Evolutionary conservation across 2,888 invertebrate genomes (phyloP).

Genomic region (Ectemnius continuus): DNA sequence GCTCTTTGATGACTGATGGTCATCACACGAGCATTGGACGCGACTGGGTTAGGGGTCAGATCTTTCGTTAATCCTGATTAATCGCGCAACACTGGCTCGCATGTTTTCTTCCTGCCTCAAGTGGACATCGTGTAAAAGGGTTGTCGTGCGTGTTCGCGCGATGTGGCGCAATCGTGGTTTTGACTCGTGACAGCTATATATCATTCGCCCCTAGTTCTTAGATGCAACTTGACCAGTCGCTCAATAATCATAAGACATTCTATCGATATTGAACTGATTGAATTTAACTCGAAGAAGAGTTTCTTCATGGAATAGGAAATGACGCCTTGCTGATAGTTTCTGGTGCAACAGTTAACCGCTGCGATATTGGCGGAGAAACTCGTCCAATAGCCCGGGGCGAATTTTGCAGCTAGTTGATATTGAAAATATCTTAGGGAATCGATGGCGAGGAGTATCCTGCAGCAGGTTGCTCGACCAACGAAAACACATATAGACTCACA

Average conservation of each 20-base stretch:
- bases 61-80: slow-evolving; percentile 74
- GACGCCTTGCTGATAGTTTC: not conserved
- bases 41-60: slow-evolving; percentile 61
- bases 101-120: too few relatives aligned
- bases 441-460: slow-evolving; percentile 12
- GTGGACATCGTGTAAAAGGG: slow-evolving; percentile 31
- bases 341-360: not conserved
- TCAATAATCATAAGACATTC: too few relatives aligned
- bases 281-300: not conserved
- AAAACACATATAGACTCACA: not conserved
- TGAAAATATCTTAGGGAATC: slow-evolving; percentile 17
- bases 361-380: not conserved
- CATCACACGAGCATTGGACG: slow-evolving; percentile 68
- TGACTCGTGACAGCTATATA: slow-evolving; percentile 26
- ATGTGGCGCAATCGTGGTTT: slow-evolving; percentile 40
- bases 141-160: slow-evolving; percentile 11
- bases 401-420: slow-evolving; percentile 15
- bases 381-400: not conserved
- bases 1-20: slow-evolving; percentile 69
- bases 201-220: slow-evolving; percentile 4
- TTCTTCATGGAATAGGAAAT: not conserved
- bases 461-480: slow-evolving; percentile 20
- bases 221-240: too few relatives aligned
- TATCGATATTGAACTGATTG: not conserved
- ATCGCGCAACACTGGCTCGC: slow-evolving; percentile 59